phyloP scores from a whole-genome alignment of 2,888 invertebrate species.

The Troides helena region DNA sequence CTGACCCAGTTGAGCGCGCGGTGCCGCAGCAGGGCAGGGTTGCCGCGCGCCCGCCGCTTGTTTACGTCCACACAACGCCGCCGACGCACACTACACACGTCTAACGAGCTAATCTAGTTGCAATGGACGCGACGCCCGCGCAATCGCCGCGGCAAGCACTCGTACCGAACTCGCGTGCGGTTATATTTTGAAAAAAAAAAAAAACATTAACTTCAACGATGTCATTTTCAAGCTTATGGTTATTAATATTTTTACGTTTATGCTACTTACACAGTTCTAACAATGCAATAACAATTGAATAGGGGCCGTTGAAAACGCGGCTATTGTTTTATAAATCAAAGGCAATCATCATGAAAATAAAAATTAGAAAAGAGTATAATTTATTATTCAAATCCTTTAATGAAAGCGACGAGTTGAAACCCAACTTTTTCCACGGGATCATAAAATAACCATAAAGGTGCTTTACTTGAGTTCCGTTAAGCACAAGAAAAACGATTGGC shows the following conservation, averaged over 20 bases:
- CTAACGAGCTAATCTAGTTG: conserved; percentile 10
- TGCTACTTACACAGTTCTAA: too few relatives aligned
- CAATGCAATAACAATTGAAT: too few relatives aligned
- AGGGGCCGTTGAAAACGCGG: too few relatives aligned
- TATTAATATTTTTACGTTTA: too few relatives aligned
- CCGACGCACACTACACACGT: conserved; percentile 38
- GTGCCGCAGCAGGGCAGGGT: conserved; percentile 82
- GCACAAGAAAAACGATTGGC: conserved; percentile 4
- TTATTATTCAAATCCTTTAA: neutral
- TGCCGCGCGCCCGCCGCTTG: conserved; percentile 71
- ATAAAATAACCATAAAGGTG: conserved; percentile 34
- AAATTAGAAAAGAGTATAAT: neutral
- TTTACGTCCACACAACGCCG: conserved; percentile 70
- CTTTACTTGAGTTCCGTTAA: conserved; percentile 34
- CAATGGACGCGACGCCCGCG: conserved; percentile 1
- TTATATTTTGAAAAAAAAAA: too few relatives aligned
- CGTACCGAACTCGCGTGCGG: too few relatives aligned
- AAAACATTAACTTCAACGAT: too few relatives aligned
- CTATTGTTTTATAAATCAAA: too few relatives aligned
- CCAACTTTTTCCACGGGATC: conserved; percentile 30
- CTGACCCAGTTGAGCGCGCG: conserved; percentile 89
- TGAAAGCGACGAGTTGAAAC: conserved; percentile 18
- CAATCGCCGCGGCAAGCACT: neutral
- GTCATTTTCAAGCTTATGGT: too few relatives aligned
- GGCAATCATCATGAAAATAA: neutral